Percentiles rank a stretch among this genome's conserved stretches.
phyloP scores from a whole-genome alignment of 2,113 vertebrate species.

The Paraplagusia blochii region DNA sequence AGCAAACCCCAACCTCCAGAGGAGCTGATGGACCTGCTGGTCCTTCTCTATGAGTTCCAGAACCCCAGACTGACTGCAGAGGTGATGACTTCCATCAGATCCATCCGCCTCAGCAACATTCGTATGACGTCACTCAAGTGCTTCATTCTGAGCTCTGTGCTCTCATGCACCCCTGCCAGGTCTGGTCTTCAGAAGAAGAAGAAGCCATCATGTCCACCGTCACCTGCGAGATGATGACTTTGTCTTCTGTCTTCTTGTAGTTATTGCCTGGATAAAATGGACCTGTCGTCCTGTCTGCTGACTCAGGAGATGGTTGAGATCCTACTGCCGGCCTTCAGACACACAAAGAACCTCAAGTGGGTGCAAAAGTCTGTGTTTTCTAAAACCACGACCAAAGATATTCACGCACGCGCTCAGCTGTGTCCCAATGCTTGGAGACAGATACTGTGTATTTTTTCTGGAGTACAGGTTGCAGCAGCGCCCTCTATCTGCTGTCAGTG shows the following conservation, averaged over 20 bases:
- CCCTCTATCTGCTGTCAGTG: no score
- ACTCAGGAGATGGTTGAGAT: constrained; percentile 75
- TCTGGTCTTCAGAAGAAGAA: constrained; percentile 47
- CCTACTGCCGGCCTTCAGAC: constrained; percentile 82
- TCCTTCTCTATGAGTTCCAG: constrained; percentile 95
- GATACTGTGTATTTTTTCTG: no score
- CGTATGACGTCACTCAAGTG: constrained; percentile 93
- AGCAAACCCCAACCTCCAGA: constrained; percentile 82
- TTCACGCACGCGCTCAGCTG: not conserved
- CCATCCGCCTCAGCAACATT: constrained; percentile 79
- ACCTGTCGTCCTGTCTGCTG: constrained; percentile 88
- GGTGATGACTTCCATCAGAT: constrained; percentile 80
- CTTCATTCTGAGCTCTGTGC: constrained; percentile 82
- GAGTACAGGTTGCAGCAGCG: no score
- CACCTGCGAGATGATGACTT: no score
- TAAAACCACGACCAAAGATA: not conserved
- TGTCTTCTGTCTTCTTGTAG: constrained; percentile 43
- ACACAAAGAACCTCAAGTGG: constrained; percentile 86
- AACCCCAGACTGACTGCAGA: constrained; percentile 87
- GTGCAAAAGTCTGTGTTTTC: constrained; percentile 29
- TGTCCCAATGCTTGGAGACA: no score
- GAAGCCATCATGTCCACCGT: no score
- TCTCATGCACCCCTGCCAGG: constrained; percentile 73
- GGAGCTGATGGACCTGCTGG: constrained; percentile 90
- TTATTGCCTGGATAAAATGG: constrained; percentile 79